Evolutionary conservation across 2,888 invertebrate genomes (phyloP).

Genomic region (Yponomeuta malinellus): DNA sequence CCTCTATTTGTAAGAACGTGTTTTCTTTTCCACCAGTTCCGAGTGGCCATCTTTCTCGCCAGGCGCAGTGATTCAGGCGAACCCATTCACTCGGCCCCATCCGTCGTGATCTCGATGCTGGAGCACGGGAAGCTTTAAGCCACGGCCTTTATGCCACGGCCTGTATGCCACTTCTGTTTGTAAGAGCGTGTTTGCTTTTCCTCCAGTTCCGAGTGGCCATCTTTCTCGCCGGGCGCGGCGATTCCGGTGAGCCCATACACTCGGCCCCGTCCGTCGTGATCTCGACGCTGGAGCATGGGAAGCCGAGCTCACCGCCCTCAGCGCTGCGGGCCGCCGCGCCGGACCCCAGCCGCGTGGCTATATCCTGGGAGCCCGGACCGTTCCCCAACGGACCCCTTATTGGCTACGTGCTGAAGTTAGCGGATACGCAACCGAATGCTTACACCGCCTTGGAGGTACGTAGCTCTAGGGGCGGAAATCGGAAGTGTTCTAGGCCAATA

Average conservation of each 20-base stretch:
- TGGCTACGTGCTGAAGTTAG: constrained; percentile 87
- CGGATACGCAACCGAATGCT: constrained; percentile 72
- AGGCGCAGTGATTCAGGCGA: constrained; percentile 38
- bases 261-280: constrained; percentile 86
- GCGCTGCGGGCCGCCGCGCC: constrained; percentile 86
- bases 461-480: neutral
- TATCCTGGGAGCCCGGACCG: constrained; percentile 91
- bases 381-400: constrained; percentile 92
- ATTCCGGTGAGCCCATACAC: constrained; percentile 78
- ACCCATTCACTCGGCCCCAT: too few species aligned
- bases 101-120: neutral
- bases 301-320: constrained; percentile 84
- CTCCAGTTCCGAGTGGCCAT: constrained; percentile 91
- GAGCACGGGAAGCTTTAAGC: constrained; percentile 44
- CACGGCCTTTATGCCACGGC: too few species aligned
- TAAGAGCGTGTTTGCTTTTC: neutral
- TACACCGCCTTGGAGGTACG: constrained; percentile 80
- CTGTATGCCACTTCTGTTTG: too few species aligned
- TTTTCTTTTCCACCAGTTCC: constrained; percentile 55
- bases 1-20: too few species aligned
- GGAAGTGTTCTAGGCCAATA: neutral
- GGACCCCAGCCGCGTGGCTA: constrained; percentile 87
- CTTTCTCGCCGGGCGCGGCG: constrained; percentile 81
- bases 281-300: constrained; percentile 82
- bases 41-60: constrained; percentile 71